Base-by-base conservation (phyloP, 2,888 invertebrate genomes). In the Cheilosia vernalis region DNA sequence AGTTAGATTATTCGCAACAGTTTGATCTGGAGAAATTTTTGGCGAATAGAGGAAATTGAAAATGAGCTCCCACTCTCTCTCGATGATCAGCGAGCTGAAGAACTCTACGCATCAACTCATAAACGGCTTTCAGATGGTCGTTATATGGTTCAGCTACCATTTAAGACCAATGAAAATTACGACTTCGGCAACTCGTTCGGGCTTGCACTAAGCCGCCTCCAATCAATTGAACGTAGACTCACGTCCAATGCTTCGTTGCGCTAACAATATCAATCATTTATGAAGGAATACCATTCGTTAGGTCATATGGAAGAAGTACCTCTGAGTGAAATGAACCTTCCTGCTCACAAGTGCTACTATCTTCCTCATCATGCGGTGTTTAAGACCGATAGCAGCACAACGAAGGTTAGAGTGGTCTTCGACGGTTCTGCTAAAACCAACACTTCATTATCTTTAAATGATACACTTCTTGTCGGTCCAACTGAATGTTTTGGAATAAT, bases 331-430 rank as follows among this genome's bases (percentile, higher is more conserved):
- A 19, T 64, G 30, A 10, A 10, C 19, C 4, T 30, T 21, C 40
- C 51, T 17, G 1, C 42, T 5, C 9, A 53, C 19, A 40, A 40
- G 2, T 64, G 27, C 17, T 73, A 27, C 27, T 73, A 73, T 44
- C 60, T 72, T 6, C 61, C 72, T 2, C 73, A 73, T 17, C 63
- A 63, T 15, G 63, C 40, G 1, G 63, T 73, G 6, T 63, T 73
- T 2, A 63, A 53, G 6, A 9, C 21, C 17, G 61, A 51, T n/a
- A 72, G 40, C 24, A 47, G 47, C 19, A 47, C 47, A 10, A 19
- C 19, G 10, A 47, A 47, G 24, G 24, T 24, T 24, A 24, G 24
- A 24, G 24, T 24, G 4, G 24, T 24, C 24, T 24, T 24, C 5
- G 24, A 24, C 24, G n/a, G n/a, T n/a, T n/a, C n/a, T n/a, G n/a